Evolutionary conservation across 2,888 invertebrate species (phyloP), one percentile per base, ranked within the genome.

Genomic region (Euplagia quadripunctaria): DNA sequence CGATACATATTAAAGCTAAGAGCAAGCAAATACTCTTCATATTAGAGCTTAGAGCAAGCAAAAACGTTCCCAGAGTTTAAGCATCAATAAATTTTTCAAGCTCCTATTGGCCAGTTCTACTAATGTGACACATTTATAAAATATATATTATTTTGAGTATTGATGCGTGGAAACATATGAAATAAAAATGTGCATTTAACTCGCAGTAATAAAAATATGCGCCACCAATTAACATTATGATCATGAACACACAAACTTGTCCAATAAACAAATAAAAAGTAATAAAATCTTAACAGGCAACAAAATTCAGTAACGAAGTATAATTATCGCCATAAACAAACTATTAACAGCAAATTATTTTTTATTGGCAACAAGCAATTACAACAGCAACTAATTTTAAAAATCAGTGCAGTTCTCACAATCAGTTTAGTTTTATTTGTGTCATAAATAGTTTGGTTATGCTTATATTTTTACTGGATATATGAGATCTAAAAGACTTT

Each of bases 331-430:
- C 52, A 78, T 76, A 82, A 83, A 82, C 70, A 58, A 46, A 63
- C 75, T 72, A 80, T 84, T 74, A 80, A 78, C 74, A 72, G 72
- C 68, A 76, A 71, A 80, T 82, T 77, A 84, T 76, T 73, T 82
- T 83, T 84, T 77, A 83, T 77, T 74, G 77, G 72, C 75, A 70
- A 80, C 85, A 74, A 61, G 71, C 77, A 79, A 81, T 82, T 77
- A 75, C 64, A 71, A 76, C 73, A 68, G 78, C 72, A 63, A 71
- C 68, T 65, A 76, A 82, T 82, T 78, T 73, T 49, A 74, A 67
- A 82, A 77, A 84, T 73, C 70, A 68, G 43, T 72, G 64, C 69
- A 76, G 64, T 72, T 16, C 69, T 75, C 72, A 72, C 71, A 70
- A 75, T 72, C 64, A 49, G 64, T 74, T 76, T 69, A 52, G 12